These are phyloP conservation scores for Podarcis siculus DNA, from an alignment of 2,797 vertebrate genomes.

Conservation along the genomic window DNA sequence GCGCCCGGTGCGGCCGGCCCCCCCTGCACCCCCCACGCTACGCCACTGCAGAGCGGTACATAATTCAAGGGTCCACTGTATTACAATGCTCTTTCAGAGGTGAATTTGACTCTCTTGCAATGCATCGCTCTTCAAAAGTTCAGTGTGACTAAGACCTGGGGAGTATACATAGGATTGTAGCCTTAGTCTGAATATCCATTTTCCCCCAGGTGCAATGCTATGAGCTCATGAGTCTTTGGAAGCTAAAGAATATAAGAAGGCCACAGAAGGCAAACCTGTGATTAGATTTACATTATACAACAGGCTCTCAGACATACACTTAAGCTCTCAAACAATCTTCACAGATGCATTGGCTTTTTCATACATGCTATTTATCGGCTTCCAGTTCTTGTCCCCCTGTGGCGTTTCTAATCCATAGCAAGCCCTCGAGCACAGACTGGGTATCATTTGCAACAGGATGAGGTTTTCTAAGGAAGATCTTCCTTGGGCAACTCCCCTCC, in stretches of 20 bases:
- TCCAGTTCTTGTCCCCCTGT: background rate
- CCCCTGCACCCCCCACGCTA: too few relatives aligned
- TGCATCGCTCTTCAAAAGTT: background rate
- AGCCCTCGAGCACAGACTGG: slow-evolving; percentile 4
- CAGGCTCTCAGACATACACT: background rate
- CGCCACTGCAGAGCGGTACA: too few relatives aligned
- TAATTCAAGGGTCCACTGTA: too few relatives aligned
- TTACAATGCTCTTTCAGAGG: slow-evolving; percentile 1
- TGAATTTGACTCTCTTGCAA: background rate
- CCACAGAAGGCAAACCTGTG: background rate
- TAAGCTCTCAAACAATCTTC: background rate
- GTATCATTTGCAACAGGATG: background rate
- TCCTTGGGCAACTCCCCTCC: background rate
- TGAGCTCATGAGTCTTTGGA: background rate
- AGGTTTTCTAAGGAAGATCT: slow-evolving; percentile 22
- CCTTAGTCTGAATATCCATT: slow-evolving; percentile 2
- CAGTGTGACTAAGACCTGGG: background rate
- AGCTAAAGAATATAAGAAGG: background rate
- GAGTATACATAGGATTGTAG: background rate
- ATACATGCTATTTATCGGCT: background rate
- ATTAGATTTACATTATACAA: background rate
- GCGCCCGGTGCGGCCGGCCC: too few relatives aligned
- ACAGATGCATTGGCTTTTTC: background rate
- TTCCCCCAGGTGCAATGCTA: background rate
- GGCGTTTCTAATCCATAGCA: background rate